phyloP scores from a whole-genome alignment of 2,113 vertebrate genomes.

The Etia nguti region DNA sequence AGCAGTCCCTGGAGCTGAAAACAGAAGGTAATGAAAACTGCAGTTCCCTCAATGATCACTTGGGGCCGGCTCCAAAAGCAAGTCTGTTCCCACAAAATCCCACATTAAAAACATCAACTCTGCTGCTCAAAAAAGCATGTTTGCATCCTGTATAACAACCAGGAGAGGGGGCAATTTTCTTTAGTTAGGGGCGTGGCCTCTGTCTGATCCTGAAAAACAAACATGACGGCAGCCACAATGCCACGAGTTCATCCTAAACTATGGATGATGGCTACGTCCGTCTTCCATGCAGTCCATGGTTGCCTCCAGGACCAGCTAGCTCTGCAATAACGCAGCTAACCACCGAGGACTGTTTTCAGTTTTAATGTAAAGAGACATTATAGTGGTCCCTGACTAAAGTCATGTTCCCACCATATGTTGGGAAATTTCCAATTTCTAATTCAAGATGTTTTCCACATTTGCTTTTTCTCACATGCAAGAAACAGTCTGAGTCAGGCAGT shows the following conservation, averaged over 20 bases:
- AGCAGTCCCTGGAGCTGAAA: background rate
- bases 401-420: background rate
- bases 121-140: background rate
- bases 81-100: background rate
- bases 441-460: background rate
- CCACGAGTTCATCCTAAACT: background rate
- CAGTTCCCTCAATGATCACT: background rate
- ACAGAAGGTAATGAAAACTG: background rate
- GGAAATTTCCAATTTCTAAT: background rate
- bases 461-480: background rate
- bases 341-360: rapidly evolving
- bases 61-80: background rate
- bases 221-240: background rate
- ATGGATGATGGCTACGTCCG: background rate
- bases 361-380: background rate
- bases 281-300: background rate
- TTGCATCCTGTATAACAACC: background rate
- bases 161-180: no score
- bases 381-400: background rate
- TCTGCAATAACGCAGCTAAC: background rate
- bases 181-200: background rate
- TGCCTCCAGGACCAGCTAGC: background rate
- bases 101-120: background rate
- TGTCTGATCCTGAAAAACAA: background rate
- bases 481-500: background rate